phyloP scores from a whole-genome alignment of 2,113 vertebrate genomes.

The Paracanthobrama guichenoti region DNA sequence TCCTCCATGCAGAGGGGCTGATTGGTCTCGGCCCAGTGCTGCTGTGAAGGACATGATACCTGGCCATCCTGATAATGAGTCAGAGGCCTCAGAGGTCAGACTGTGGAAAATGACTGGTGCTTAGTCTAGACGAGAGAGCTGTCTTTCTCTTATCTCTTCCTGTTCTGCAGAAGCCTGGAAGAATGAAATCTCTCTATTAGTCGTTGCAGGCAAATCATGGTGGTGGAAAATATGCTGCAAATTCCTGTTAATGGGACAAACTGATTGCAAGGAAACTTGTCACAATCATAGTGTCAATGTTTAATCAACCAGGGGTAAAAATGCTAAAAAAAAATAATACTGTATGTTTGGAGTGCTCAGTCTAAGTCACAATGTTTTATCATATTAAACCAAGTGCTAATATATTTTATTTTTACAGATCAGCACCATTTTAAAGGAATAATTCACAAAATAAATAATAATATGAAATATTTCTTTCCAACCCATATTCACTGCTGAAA shows the following conservation, averaged over 20 bases:
- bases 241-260: background rate
- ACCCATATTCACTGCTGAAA: background rate
- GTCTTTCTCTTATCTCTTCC: constrained; percentile 20
- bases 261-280: background rate
- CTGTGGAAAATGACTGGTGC: constrained; percentile 19
- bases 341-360: background rate
- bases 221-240: background rate
- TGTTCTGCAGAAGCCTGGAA: constrained; percentile 1
- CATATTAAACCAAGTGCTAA: background rate
- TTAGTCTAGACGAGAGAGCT: constrained; percentile 9
- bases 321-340: background rate
- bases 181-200: background rate
- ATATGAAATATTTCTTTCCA: background rate
- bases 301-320: background rate
- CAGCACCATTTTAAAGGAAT: background rate
- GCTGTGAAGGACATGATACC: constrained; percentile 37
- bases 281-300: background rate
- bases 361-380: background rate
- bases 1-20: background rate
- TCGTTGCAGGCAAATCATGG: background rate
- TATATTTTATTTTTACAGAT: background rate
- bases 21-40: constrained; percentile 5
- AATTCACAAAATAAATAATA: background rate
- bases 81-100: constrained; percentile 9
- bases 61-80: constrained; percentile 33